Percentiles rank a stretch among this genome's conserved stretches.
Evolutionary conservation across 1,140 invertebrate genomes (phyloP).

Genomic region (Antheraea mylitta): DNA sequence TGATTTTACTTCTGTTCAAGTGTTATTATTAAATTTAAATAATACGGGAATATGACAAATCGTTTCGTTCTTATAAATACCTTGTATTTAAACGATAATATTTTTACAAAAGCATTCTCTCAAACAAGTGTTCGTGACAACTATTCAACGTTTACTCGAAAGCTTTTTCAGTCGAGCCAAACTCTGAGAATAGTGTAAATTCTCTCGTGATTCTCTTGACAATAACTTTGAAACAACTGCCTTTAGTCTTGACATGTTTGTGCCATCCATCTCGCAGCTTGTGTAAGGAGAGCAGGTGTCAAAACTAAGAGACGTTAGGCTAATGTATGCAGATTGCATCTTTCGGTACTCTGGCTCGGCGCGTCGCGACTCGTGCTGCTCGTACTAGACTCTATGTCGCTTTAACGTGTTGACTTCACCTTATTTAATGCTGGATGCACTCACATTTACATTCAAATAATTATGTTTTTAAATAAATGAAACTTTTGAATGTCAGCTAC

Average conservation of each 20-base stretch:
- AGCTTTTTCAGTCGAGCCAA: constrained; percentile 27
- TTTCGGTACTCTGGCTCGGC: constrained; percentile 39
- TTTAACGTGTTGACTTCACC: constrained; percentile 44
- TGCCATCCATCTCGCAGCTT: constrained; percentile 52
- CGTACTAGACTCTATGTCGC: constrained; percentile 21
- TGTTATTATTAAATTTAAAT: too few relatives aligned
- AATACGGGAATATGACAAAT: too few relatives aligned
- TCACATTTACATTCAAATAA: constrained; percentile 8
- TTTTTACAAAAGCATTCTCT: background rate
- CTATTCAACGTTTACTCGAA: constrained; percentile 42
- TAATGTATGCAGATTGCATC: constrained; percentile 76
- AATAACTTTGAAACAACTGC: constrained; percentile 49
- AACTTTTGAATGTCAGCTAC: too few relatives aligned
- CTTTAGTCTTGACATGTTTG: constrained; percentile 67
- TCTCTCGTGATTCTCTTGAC: constrained; percentile 9
- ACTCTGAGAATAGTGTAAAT: constrained; percentile 17
- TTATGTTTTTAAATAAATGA: too few relatives aligned
- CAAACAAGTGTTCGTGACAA: constrained; percentile 15
- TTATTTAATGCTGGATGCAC: constrained; percentile 37
- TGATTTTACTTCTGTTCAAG: too few relatives aligned
- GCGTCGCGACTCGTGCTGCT: constrained; percentile 12
- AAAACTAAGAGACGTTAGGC: constrained; percentile 72
- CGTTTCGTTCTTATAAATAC: too few relatives aligned
- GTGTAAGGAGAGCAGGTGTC: constrained; percentile 66
- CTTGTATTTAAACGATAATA: background rate